Evolutionary conservation across 2,797 vertebrate genomes (phyloP).

Genomic region (Synanceia verrucosa): DNA sequence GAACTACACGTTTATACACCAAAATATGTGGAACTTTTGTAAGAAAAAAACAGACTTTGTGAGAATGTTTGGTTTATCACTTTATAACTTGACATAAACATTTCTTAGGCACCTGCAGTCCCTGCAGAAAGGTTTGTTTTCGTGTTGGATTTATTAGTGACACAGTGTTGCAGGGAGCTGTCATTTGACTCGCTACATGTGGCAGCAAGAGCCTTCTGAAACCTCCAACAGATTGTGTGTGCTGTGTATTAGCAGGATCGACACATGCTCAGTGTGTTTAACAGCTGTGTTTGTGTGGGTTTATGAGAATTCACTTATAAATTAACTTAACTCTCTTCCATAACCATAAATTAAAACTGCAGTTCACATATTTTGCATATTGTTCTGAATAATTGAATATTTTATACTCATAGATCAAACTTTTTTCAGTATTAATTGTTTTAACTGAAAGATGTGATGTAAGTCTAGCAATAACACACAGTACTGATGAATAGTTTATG

Average conservation of each 20-base stretch:
- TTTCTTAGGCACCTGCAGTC: not conserved
- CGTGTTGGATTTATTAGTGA: slow-evolving; percentile 1
- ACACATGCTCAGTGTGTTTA: slow-evolving; percentile 42
- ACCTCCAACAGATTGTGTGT: slow-evolving; percentile 41
- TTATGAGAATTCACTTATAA: not conserved
- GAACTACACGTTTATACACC: not conserved
- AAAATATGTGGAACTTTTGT: not conserved
- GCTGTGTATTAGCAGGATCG: slow-evolving; percentile 19
- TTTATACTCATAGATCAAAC: not conserved
- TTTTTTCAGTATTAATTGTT: slow-evolving; percentile 1
- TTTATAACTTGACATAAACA: not conserved
- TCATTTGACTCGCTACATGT: slow-evolving; percentile 38
- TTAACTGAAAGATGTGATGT: not conserved
- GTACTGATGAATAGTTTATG: not conserved
- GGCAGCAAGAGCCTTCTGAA: slow-evolving; percentile 21
- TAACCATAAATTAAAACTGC: slow-evolving; percentile 15
- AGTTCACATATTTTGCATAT: slow-evolving; percentile 35
- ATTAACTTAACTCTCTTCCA: slow-evolving; percentile 12
- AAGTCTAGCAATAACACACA: not conserved
- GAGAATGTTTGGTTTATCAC: not conserved
- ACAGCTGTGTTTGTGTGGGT: slow-evolving; percentile 45
- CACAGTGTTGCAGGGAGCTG: slow-evolving; percentile 22
- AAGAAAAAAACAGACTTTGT: not conserved
- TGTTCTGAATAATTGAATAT: slow-evolving; percentile 28
- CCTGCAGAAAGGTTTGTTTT: not conserved